A percentile compares a stretch with the other conserved stretches of the same genome.
phyloP scores from a whole-genome alignment of 1,140 invertebrate species.

The Dreissena polymorpha region DNA sequence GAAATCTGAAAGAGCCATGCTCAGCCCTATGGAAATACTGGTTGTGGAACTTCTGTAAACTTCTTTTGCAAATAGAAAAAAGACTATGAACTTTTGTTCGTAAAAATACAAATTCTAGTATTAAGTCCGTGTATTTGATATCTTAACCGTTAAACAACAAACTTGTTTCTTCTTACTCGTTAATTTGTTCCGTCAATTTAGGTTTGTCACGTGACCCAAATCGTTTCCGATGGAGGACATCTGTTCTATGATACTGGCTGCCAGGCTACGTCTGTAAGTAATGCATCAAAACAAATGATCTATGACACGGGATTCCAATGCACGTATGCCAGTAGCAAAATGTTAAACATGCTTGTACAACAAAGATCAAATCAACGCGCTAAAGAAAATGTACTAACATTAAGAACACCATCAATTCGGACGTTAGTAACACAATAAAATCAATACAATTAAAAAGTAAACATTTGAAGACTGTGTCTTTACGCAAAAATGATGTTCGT shows the following conservation, averaged over 20 bases:
- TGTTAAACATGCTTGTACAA: background rate
- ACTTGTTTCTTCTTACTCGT: background rate
- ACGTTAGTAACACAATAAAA: background rate
- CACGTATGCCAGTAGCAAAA: background rate
- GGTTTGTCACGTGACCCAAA: constrained; percentile 23
- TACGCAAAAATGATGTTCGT: no score
- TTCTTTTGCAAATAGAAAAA: no score
- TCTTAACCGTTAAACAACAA: no score
- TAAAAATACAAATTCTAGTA: no score
- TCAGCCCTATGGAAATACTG: no score
- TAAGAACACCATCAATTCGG: background rate
- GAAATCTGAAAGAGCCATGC: no score
- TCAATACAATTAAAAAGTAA: no score
- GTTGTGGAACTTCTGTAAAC: no score
- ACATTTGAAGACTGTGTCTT: no score
- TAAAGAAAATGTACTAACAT: background rate
- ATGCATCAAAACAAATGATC: background rate
- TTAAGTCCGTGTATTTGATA: no score
- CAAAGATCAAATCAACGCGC: background rate
- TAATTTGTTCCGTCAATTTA: no score
- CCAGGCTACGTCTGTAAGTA: constrained; percentile 4
- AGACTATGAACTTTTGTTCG: no score
- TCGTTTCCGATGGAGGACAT: constrained; percentile 20
- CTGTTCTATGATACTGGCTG: constrained; percentile 29
- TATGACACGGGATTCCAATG: background rate